Evolutionary conservation across 2,888 invertebrate species (phyloP).

Genomic region (Drosophila villosipedis): DNA sequence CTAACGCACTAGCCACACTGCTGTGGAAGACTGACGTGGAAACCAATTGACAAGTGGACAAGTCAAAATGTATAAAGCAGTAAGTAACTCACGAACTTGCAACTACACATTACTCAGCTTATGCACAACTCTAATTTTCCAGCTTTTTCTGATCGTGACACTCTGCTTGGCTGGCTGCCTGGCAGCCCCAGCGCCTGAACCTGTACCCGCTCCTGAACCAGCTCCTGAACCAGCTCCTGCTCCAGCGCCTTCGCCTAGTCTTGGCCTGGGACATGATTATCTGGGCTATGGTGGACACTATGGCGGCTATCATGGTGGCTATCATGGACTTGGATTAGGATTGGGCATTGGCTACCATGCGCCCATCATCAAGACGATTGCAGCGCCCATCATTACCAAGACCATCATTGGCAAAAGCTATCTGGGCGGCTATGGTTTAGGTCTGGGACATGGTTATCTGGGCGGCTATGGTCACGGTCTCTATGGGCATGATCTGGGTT

Average conservation of each 20-base stretch:
- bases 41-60: not conserved
- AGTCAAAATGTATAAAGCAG: constrained; percentile 53
- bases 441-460: constrained; percentile 68
- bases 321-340: constrained; percentile 37
- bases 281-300: constrained; percentile 63
- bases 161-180: constrained; percentile 55
- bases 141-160: constrained; percentile 72
- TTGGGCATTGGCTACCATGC: constrained; percentile 70
- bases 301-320: constrained; percentile 50
- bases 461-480: constrained; percentile 71
- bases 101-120: not conserved
- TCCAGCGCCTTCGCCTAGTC: constrained; percentile 51
- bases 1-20: constrained; percentile 28
- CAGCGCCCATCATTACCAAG: constrained; percentile 72
- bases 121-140: not conserved
- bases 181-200: constrained; percentile 69
- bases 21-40: constrained; percentile 24
- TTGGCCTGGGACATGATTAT: constrained; percentile 63
- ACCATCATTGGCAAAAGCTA: constrained; percentile 76
- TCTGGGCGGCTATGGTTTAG: constrained; percentile 69
- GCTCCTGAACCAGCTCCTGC: constrained; percentile 51
- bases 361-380: constrained; percentile 68
- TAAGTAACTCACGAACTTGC: constrained; percentile 38
- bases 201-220: constrained; percentile 57
- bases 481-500: constrained; percentile 66